A percentile compares a stretch with the other conserved stretches of the same genome.
These are phyloP conservation scores for Microplitis deprimator DNA, from an alignment of 2,888 invertebrate species.

Conservation along the genomic window DNA sequence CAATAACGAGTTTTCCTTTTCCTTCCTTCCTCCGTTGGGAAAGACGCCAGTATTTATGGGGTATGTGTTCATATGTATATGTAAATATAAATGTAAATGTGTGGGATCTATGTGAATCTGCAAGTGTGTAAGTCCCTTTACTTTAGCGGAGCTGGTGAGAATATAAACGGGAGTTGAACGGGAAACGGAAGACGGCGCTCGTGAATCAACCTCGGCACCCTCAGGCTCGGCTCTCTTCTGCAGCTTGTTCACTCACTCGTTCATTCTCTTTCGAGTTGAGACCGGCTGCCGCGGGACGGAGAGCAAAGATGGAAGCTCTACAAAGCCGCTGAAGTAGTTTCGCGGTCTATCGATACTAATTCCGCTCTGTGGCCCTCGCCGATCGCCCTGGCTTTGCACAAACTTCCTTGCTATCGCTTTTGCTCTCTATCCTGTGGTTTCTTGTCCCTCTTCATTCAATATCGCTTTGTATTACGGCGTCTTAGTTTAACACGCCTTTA, in stretches of 20 bases:
- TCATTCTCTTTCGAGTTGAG: slow-evolving; percentile 2
- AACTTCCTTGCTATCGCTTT: slow-evolving; percentile 42
- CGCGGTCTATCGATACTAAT: slow-evolving; percentile 53
- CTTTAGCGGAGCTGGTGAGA: slow-evolving; percentile 13
- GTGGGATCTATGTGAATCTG: not conserved
- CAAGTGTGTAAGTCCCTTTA: slow-evolving; percentile 1
- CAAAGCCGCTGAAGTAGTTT: slow-evolving; percentile 48
- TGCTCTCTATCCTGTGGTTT: slow-evolving; percentile 36
- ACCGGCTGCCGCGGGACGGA: slow-evolving; percentile 22
- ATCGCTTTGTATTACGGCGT: slow-evolving; percentile 25
- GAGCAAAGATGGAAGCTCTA: slow-evolving; percentile 44
- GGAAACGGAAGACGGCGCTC: slow-evolving; percentile 36
- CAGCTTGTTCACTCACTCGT: slow-evolving; percentile 17
- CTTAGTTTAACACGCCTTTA: slow-evolving; percentile 34
- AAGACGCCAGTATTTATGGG: not conserved
- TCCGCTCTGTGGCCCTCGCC: slow-evolving; percentile 40
- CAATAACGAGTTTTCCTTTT: slow-evolving; percentile 30
- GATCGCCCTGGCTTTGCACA: slow-evolving; percentile 40
- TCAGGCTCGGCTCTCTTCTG: slow-evolving; percentile 16
- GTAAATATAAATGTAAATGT: not conserved
- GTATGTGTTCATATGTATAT: not conserved
- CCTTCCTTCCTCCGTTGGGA: not conserved
- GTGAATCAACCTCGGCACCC: slow-evolving; percentile 31
- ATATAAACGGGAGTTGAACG: slow-evolving; percentile 34
- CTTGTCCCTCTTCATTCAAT: slow-evolving; percentile 30